Conservation (phyloP, 2,888 invertebrate species). For the Tiphia femorata region DNA sequence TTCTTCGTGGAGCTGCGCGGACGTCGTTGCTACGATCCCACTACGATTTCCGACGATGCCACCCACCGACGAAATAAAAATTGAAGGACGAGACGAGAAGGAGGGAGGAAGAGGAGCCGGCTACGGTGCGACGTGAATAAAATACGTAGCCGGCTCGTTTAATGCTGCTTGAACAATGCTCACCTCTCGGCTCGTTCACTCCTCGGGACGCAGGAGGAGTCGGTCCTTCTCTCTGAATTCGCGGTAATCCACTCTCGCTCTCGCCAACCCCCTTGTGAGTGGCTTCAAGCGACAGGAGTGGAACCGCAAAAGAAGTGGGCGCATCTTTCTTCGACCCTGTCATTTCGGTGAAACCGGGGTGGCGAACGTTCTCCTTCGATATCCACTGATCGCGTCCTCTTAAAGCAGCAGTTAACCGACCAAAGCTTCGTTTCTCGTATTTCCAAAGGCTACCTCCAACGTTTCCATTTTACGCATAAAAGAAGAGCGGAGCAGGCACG, state of each 20-base stretch:
- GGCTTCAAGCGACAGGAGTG: neutral
- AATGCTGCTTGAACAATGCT: slow-evolving; percentile 44
- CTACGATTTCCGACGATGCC: slow-evolving; percentile 2
- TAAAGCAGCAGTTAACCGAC: too few species aligned
- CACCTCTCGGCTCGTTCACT: slow-evolving; percentile 9
- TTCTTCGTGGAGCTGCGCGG: neutral
- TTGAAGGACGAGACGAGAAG: slow-evolving; percentile 22
- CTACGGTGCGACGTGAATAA: slow-evolving; percentile 35
- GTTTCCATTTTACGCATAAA: too few species aligned
- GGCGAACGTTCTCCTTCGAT: too few species aligned
- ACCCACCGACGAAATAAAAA: slow-evolving; percentile 25
- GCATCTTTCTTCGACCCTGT: too few species aligned
- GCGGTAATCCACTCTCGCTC: slow-evolving; percentile 13
- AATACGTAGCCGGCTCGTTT: slow-evolving; percentile 41
- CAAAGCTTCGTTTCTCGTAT: too few species aligned
- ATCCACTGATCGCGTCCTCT: too few species aligned
- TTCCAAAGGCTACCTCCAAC: too few species aligned
- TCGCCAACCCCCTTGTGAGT: too few species aligned
- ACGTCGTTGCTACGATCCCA: too few species aligned
- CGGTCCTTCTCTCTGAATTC: slow-evolving; percentile 17
- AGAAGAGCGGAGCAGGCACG: too few species aligned
- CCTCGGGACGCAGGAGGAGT: slow-evolving; percentile 8
- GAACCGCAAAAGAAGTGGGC: neutral
- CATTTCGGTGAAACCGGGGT: too few species aligned
- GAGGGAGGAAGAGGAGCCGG: neutral